Evolutionary conservation across 2,113 vertebrate genomes (phyloP).

Genomic region (Dipodomys stephensi): DNA sequence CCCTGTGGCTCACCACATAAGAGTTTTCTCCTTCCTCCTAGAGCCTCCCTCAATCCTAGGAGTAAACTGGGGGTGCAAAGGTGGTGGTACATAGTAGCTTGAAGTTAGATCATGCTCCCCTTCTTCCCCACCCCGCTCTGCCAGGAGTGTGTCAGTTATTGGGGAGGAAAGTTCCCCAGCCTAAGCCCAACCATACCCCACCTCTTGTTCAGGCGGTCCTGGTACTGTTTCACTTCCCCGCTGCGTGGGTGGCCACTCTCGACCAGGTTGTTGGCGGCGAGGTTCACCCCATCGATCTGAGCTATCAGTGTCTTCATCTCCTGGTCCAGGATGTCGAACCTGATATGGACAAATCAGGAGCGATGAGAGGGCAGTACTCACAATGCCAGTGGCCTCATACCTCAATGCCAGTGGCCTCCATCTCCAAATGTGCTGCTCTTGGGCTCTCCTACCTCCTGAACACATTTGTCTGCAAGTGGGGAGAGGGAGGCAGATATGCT

Average conservation of each 20-base stretch:
- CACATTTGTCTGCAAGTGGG: neutral
- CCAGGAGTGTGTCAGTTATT: neutral
- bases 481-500: neutral
- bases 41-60: neutral
- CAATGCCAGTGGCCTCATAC: neutral
- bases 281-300: constrained; percentile 92
- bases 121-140: too few species aligned
- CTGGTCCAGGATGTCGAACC: constrained; percentile 93
- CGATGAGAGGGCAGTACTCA: neutral
- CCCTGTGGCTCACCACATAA: neutral
- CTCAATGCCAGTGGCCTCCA: neutral
- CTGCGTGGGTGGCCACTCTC: constrained; percentile 94
- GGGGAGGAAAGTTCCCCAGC: neutral
- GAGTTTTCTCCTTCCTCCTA: neutral
- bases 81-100: neutral
- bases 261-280: constrained; percentile 91
- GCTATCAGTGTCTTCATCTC: constrained; percentile 92
- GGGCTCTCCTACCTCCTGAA: neutral
- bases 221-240: constrained; percentile 92
- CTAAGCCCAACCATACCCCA: constrained; percentile 67
- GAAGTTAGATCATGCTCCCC: neutral
- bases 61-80: neutral
- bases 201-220: constrained; percentile 92
- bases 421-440: neutral
- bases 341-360: constrained; percentile 71